phyloP scores from a whole-genome alignment of 2,113 vertebrate species.

The Raja brachyura region DNA sequence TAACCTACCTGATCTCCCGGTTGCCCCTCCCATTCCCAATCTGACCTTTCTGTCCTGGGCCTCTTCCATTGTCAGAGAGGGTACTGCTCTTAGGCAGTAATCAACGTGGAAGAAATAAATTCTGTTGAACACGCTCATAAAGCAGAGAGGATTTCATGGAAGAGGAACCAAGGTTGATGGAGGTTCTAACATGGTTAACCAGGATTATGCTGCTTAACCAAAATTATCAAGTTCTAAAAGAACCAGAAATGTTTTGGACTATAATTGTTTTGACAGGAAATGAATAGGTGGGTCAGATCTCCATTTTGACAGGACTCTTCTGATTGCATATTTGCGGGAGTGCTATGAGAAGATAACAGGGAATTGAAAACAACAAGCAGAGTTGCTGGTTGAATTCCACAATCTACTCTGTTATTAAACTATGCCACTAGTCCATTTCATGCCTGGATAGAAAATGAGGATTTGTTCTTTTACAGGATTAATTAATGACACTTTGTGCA shows the following conservation, averaged over 20 bases:
- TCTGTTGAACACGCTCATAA: background rate
- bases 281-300: background rate
- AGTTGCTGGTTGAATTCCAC: background rate
- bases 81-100: background rate
- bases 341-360: background rate
- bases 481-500: background rate
- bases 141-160: background rate
- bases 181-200: background rate
- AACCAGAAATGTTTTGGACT: background rate
- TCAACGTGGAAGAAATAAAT: background rate
- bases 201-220: background rate
- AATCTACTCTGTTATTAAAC: background rate
- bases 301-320: too few species aligned
- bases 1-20: too few species aligned
- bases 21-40: too few species aligned
- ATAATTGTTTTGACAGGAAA: background rate
- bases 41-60: too few species aligned
- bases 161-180: background rate
- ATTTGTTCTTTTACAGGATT: background rate
- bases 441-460: background rate
- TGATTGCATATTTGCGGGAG: too few species aligned
- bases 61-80: too few species aligned
- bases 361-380: background rate
- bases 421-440: background rate
- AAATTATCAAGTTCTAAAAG: background rate